A percentile compares a stretch with the other conserved stretches of the same genome.
Evolutionary conservation across 2,797 vertebrate genomes (phyloP).

Genomic region (Sebastes iracundus): DNA sequence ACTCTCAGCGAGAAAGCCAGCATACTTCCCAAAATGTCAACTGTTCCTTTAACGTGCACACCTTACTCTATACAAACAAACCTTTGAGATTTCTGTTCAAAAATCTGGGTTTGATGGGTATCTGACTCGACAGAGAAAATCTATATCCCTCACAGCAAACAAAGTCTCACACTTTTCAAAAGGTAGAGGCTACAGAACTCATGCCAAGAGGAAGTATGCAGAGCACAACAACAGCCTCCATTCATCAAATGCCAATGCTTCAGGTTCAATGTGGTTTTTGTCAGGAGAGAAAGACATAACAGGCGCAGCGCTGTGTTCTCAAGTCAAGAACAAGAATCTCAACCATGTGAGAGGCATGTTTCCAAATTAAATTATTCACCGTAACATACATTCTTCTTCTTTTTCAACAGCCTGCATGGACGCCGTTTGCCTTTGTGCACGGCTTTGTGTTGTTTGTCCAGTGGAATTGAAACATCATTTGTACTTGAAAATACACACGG

Average conservation of each 20-base stretch:
- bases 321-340: neutral
- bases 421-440: neutral
- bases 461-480: constrained; percentile 1
- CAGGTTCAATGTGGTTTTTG: constrained; percentile 38
- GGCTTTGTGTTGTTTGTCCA: neutral
- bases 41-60: neutral
- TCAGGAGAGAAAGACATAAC: constrained; percentile 31
- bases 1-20: neutral
- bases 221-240: constrained; percentile 40
- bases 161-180: constrained; percentile 39
- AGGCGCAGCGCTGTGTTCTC: neutral
- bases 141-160: constrained; percentile 53
- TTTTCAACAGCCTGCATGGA: neutral
- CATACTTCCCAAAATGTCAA: neutral
- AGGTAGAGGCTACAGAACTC: constrained; percentile 22
- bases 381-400: neutral
- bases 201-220: constrained; percentile 54
- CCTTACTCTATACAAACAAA: constrained; percentile 3
- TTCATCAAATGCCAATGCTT: constrained; percentile 56
- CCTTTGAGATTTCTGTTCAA: constrained; percentile 9
- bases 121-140: constrained; percentile 45
- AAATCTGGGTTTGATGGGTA: constrained; percentile 14
- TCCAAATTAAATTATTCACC: neutral
- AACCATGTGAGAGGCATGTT: neutral
- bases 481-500: constrained; percentile 17